Evolutionary conservation across 2,113 vertebrate species (phyloP), one percentile per base, ranked within the genome.

Genomic region (Xenotilapia caudafasciata): DNA sequence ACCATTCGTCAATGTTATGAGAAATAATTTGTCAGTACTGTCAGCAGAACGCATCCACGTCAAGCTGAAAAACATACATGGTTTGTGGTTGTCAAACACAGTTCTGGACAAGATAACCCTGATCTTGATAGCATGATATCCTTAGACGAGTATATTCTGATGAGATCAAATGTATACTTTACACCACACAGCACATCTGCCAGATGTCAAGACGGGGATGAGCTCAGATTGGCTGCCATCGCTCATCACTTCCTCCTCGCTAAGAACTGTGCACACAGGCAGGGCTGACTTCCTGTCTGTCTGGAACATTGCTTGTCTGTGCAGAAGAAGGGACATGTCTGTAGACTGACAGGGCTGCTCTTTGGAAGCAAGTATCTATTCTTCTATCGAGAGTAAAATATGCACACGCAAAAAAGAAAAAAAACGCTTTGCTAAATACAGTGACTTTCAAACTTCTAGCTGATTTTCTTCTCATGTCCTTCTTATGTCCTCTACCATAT

Each of bases 201-300:
- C 80, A 83, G 54, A 83, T 79, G 70, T 80, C 84, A 31, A 89
- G 58, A 80, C 77, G 33, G 73, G 81, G 84, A 83, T 86, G 56
- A 17, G 86, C 88, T 92, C 83, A 93, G 89, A 93, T 89, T 54
- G 19, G 31, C 86, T 92, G 86, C 88, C 91, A 88, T 89, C 54
- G 12, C 86, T 90, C 93, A 90, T 93, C 90, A 90, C 45, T 77
- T 92, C 85, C 65, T 89, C 62, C 85, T 79, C 80, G 21, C 79
- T 82, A 33, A 6, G 2, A 89, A 83, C 77, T 83, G 83, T 85
- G 83, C 90, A 79, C 77, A 82, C 79, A 91, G 88, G 90, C 89
- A 86, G 51, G 51, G 47, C 51, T 90, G 88, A 92, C 92, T 93
- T 95, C 92, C 93, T 93, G 91, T 92, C 91, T 92, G 92, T 91